Conservation (phyloP, 2,113 vertebrate genomes). For the Archocentrus centrarchus region DNA sequence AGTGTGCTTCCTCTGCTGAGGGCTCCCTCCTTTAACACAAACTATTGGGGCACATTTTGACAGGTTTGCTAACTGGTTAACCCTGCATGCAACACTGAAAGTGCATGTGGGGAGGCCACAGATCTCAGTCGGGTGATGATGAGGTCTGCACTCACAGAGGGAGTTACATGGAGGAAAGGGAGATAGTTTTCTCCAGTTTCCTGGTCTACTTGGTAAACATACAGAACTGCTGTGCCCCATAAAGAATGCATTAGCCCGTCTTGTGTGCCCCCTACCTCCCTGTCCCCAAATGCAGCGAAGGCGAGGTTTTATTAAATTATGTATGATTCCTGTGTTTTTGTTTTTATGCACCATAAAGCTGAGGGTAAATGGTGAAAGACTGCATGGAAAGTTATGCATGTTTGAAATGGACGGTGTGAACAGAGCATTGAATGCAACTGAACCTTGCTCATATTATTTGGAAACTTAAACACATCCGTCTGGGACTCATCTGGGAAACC, state of each 20-base stretch:
- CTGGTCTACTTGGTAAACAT: conserved; percentile 54
- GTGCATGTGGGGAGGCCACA: not conserved
- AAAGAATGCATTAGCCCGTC: conserved; percentile 52
- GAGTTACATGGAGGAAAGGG: conserved; percentile 38
- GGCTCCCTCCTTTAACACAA: not conserved
- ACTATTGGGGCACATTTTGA: not conserved
- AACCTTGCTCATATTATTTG: not conserved
- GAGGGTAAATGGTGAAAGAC: conserved; percentile 38
- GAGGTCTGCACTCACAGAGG: conserved; percentile 35
- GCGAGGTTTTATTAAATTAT: conserved; percentile 63
- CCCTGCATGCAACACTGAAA: not conserved
- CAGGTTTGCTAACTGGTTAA: not conserved
- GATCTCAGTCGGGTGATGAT: conserved; percentile 8
- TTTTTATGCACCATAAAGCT: conserved; percentile 49
- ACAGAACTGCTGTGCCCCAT: conserved; percentile 58
- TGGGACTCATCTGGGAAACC: not conserved
- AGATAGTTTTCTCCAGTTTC: conserved; percentile 62
- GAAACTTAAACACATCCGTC: not conserved
- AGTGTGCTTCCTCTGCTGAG: not conserved
- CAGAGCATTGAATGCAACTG: not conserved
- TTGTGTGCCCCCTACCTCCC: not conserved
- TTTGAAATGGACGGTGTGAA: conserved; percentile 4
- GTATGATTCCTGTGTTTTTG: conserved; percentile 51
- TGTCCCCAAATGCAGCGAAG: conserved; percentile 11
- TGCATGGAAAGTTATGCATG: conserved; percentile 29